Base-by-base conservation (phyloP, 2,797 vertebrate species). In the Prunella strophiata region DNA sequence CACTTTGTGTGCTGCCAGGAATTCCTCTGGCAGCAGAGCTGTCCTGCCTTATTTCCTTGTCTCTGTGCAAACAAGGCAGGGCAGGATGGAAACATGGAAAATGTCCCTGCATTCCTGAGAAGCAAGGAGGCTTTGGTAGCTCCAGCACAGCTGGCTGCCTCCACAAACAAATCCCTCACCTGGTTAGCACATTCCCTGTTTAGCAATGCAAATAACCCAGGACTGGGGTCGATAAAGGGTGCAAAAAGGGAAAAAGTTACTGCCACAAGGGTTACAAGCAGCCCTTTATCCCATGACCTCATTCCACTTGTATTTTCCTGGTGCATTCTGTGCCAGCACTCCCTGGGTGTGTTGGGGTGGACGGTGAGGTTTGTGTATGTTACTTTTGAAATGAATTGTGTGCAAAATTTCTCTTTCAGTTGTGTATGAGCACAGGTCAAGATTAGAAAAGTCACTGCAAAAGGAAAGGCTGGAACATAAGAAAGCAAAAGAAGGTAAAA, bases 391-490 rank as follows among this genome's bases (percentile, higher is more conserved):
- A 65, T 79, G 16, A 70, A 40, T 82, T 40, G n/a, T 43, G 32
- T 65, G 16, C 38, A 30, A 72, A 86, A 55, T 84, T 75, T 89
- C 73, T 57, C 96, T 87, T 86, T 15, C 96, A 99, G 99, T 99
- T 97, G 99, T 99, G 21, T 99, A 99, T 63, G 99, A 99, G 97
- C 99, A 99, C 97, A 98, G 99, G 93, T 99, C 99, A 94, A 98
- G 99, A 95, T 98, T 99, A 97, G 99, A 99, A 96, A 99, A 99
- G 96, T 99, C 99, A 59, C 98, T 99, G 90, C 99, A 99, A 94
- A 99, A 99, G 97, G 99, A 99, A 97, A 98, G 99, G 91, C 96
- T 99, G 65, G 99, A 99, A 92, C 99, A 99, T 96, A 99, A 99
- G 98, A 99, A 99, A 97, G 98, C 99, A 71, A 99, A 99, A 98